A percentile compares a stretch with the other conserved stretches of the same genome.
phyloP scores from a whole-genome alignment of 1,140 invertebrate genomes.

The Batillaria attramentaria region DNA sequence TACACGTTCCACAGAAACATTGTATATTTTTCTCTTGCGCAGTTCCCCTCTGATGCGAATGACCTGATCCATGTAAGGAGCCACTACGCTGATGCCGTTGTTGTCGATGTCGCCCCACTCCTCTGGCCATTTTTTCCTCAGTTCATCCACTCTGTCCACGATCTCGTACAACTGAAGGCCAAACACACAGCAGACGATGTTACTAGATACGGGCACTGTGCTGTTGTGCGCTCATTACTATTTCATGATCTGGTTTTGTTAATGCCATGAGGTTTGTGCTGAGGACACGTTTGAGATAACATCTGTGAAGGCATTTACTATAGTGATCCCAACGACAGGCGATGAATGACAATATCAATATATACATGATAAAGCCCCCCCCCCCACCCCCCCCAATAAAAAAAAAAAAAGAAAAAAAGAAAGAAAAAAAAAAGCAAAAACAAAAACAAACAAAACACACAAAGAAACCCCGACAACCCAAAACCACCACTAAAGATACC shows the following conservation, averaged over 20 bases:
- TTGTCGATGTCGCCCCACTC: conserved; percentile 84
- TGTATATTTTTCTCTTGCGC: conserved; percentile 81
- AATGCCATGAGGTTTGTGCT: too few species aligned
- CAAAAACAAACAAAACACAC: too few species aligned
- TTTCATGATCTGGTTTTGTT: too few species aligned
- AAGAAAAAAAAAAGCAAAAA: too few species aligned
- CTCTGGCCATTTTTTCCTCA: conserved; percentile 81
- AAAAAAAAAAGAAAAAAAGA: background rate
- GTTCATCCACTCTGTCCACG: conserved; percentile 80
- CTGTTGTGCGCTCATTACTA: too few species aligned
- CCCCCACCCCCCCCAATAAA: background rate
- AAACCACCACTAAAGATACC: too few species aligned
- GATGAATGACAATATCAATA: background rate
- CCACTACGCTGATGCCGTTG: conserved; percentile 86
- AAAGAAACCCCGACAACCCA: too few species aligned
- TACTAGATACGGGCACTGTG: too few species aligned
- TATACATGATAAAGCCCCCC: background rate
- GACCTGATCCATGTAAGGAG: conserved; percentile 88
- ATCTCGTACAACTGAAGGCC: conserved; percentile 82
- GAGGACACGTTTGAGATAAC: too few species aligned
- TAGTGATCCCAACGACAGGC: background rate
- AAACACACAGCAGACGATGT: too few species aligned
- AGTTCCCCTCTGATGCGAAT: conserved; percentile 84
- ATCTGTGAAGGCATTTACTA: too few species aligned
- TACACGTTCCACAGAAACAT: conserved; percentile 88